Conservation (phyloP, 2,113 vertebrate genomes). For the Chionis minor region DNA sequence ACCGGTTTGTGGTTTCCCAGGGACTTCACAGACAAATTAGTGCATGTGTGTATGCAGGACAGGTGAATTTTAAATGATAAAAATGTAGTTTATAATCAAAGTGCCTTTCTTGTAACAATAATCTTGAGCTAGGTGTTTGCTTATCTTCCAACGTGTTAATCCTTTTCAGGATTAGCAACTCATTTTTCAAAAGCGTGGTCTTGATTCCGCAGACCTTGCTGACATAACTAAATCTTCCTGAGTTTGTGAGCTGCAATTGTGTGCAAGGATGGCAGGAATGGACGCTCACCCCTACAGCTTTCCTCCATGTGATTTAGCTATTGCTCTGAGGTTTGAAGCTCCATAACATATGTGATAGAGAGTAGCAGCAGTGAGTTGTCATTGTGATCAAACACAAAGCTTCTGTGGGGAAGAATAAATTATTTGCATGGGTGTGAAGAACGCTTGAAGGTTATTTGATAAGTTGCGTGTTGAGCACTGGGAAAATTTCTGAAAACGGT, state of each 20-base stretch:
- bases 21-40: constrained; percentile 28
- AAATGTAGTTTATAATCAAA: constrained; percentile 23
- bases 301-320: background rate
- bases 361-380: constrained; percentile 37
- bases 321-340: constrained; percentile 9
- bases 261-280: background rate
- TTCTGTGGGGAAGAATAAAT: constrained; percentile 51
- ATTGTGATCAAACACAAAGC: constrained; percentile 56
- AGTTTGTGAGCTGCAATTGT: background rate
- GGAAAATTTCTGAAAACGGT: constrained; percentile 9
- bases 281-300: fast-evolving
- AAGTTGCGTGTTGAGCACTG: constrained; percentile 13
- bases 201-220: background rate
- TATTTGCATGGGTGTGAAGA: constrained; percentile 46
- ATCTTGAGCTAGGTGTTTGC: constrained; percentile 2
- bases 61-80: constrained; percentile 14
- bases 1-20: constrained; percentile 35
- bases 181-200: background rate
- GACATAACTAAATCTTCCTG: background rate
- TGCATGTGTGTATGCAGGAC: background rate
- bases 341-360: background rate
- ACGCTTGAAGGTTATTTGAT: constrained; percentile 36
- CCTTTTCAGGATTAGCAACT: background rate
- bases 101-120: background rate
- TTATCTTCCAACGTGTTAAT: background rate